Evolutionary conservation across 2,797 vertebrate genomes (phyloP).

Genomic region (Neopelma chrysocephalum): DNA sequence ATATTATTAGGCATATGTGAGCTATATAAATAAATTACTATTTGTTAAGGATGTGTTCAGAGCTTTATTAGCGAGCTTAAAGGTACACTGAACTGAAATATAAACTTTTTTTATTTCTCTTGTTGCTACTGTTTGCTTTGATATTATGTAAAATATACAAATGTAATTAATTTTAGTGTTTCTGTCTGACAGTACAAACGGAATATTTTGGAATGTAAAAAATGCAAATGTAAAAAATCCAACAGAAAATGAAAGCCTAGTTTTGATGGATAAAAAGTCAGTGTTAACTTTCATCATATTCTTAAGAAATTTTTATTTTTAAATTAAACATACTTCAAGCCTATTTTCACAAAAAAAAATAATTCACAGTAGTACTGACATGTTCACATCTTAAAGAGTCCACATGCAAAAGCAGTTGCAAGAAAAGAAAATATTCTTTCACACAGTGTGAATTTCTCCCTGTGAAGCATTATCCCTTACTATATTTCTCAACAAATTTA

Average conservation of each 20-base stretch:
- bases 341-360: background rate
- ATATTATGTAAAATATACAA: background rate
- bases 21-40: background rate
- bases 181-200: background rate
- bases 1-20: background rate
- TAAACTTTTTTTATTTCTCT: background rate
- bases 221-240: background rate
- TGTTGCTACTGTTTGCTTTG: background rate
- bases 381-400: rapidly evolving
- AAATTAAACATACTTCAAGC: background rate
- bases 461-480: background rate
- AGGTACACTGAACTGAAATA: background rate
- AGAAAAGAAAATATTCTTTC: background rate
- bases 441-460: background rate
- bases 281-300: background rate
- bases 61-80: background rate
- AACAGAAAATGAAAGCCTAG: background rate
- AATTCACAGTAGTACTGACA: background rate
- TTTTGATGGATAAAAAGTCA: background rate
- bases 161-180: background rate
- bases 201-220: background rate
- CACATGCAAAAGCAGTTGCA: background rate
- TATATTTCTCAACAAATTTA: background rate
- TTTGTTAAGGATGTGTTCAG: background rate
- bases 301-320: background rate